These are phyloP conservation scores for Scytalopus superciliaris DNA, from an alignment of 2,113 vertebrate genomes.

Conservation along the genomic window DNA sequence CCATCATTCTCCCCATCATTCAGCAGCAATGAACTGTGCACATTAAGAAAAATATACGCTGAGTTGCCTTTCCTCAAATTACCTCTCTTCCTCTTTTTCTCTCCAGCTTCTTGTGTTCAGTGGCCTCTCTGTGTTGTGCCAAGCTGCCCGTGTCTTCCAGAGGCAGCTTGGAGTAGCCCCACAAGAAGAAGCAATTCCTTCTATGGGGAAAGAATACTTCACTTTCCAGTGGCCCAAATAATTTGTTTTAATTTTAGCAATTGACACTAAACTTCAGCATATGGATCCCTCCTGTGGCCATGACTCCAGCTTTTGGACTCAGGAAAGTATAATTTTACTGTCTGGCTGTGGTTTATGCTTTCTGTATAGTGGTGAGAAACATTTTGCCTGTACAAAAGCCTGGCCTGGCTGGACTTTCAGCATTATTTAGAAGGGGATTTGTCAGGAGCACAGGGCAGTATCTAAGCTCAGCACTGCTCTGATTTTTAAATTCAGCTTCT, in stretches of 20 bases:
- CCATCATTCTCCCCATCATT: neutral
- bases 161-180: neutral
- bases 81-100: neutral
- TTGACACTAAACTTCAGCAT: neutral
- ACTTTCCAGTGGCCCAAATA: neutral
- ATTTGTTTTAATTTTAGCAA: neutral
- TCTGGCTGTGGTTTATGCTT: neutral
- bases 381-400: neutral
- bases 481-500: neutral
- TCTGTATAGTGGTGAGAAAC: neutral
- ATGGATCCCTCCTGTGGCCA: neutral
- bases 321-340: neutral
- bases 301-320: neutral
- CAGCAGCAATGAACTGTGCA: neutral
- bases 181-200: neutral
- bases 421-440: neutral
- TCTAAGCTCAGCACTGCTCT: neutral
- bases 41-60: neutral
- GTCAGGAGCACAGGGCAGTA: neutral
- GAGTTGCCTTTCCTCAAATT: neutral
- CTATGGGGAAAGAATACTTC: neutral
- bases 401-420: neutral
- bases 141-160: neutral
- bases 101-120: neutral
- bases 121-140: neutral